phyloP scores from a whole-genome alignment of 2,797 vertebrate species.

The Catharus ustulatus region DNA sequence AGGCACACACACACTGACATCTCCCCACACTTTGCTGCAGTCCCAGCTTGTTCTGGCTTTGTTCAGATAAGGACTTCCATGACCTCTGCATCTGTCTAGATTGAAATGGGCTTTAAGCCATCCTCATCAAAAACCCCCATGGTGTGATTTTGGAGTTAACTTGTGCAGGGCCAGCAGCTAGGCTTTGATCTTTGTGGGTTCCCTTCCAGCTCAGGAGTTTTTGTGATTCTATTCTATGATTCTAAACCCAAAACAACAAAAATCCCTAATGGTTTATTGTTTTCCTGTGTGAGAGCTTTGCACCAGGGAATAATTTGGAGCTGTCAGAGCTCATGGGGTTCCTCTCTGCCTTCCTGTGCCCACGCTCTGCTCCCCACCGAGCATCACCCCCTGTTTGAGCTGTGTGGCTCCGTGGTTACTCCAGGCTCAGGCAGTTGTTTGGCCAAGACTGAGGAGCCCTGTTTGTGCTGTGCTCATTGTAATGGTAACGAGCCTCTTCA shows the following conservation, averaged over 20 bases:
- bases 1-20: not conserved
- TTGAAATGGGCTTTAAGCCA: not conserved
- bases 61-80: not conserved
- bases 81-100: not conserved
- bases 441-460: not conserved
- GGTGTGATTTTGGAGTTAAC: not conserved
- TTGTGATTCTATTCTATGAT: not conserved
- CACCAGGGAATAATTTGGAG: not conserved
- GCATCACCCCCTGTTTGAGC: not conserved
- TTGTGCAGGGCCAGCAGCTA: not conserved
- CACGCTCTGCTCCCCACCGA: fast-evolving
- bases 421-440: not conserved
- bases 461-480: not conserved
- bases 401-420: not conserved
- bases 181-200: not conserved
- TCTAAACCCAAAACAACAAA: not conserved
- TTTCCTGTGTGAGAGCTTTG: not conserved
- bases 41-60: not conserved
- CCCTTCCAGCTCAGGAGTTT: not conserved
- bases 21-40: not conserved
- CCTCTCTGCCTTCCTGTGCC: not conserved
- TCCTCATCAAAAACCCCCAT: not conserved
- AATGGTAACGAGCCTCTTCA: not conserved
- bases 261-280: not conserved
- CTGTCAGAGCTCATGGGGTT: not conserved